Evolutionary conservation across 2,113 vertebrate species (phyloP).

Genomic region (Vidua macroura): DNA sequence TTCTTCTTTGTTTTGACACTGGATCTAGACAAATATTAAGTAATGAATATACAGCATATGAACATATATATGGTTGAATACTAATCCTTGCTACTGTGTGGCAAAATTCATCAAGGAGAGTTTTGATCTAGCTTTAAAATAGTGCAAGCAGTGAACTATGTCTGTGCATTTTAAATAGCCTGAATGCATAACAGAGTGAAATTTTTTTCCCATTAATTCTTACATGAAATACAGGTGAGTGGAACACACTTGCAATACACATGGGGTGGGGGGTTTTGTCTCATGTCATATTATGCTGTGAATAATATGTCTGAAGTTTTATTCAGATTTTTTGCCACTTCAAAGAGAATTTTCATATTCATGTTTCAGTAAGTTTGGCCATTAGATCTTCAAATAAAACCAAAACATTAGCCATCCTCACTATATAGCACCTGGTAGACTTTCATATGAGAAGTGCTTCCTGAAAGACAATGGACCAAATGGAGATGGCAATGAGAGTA

Average conservation of each 20-base stretch:
- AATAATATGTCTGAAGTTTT: background rate
- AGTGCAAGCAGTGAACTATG: background rate
- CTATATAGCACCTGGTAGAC: background rate
- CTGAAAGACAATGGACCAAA: background rate
- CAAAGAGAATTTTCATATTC: background rate
- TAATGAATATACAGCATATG: background rate
- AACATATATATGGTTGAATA: background rate
- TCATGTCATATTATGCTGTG: background rate
- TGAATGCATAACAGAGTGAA: background rate
- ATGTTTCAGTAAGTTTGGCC: background rate
- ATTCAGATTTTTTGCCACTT: background rate
- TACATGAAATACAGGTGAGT: background rate
- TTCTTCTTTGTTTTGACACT: background rate
- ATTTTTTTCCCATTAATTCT: background rate
- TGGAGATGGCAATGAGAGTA: background rate
- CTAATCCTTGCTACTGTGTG: background rate
- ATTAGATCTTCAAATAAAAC: background rate
- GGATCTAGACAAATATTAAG: background rate
- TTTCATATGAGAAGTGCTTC: background rate
- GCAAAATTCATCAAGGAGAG: background rate
- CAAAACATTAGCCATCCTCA: background rate
- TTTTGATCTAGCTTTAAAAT: background rate
- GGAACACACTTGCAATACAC: background rate
- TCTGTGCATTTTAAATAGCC: background rate
- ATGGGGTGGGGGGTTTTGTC: background rate